phyloP scores from a whole-genome alignment of 2,888 invertebrate species.

The Diaprepes abbreviatus region DNA sequence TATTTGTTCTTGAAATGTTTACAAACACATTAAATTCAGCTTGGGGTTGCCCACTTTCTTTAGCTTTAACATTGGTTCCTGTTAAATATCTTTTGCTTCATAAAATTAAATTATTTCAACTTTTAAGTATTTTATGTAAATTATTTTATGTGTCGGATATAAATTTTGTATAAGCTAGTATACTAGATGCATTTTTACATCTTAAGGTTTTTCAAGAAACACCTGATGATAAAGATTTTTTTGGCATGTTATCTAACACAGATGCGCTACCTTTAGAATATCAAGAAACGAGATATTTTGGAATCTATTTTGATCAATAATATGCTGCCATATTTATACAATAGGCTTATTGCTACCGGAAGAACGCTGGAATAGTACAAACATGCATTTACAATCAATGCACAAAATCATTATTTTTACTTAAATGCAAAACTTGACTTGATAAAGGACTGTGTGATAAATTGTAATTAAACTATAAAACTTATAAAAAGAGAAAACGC shows the following conservation, averaged over 20 bases:
- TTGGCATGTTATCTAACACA: not conserved
- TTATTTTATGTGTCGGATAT: too few relatives aligned
- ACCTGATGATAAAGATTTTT: not conserved
- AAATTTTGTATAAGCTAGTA: too few relatives aligned
- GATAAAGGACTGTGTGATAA: slow-evolving; percentile 18
- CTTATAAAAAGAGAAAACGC: not conserved
- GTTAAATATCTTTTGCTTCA: too few relatives aligned
- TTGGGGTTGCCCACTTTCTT: too few relatives aligned
- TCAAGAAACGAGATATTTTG: not conserved
- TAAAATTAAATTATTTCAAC: too few relatives aligned
- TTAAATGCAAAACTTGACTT: slow-evolving; percentile 24
- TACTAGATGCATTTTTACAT: too few relatives aligned
- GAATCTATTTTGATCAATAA: not conserved
- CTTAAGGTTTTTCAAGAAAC: not conserved
- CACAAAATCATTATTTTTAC: slow-evolving; percentile 27
- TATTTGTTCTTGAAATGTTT: too few relatives aligned
- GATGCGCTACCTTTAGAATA: not conserved
- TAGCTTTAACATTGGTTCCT: too few relatives aligned
- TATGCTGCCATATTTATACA: not conserved
- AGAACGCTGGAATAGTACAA: slow-evolving; percentile 10
- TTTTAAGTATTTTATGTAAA: too few relatives aligned
- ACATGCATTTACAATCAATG: slow-evolving; percentile 26
- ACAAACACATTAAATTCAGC: too few relatives aligned
- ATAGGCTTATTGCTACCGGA: slow-evolving; percentile 13
- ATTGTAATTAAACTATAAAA: slow-evolving; percentile 2